phyloP scores from a whole-genome alignment of 1,140 invertebrate species.

The Cataglyphis hispanica region DNA sequence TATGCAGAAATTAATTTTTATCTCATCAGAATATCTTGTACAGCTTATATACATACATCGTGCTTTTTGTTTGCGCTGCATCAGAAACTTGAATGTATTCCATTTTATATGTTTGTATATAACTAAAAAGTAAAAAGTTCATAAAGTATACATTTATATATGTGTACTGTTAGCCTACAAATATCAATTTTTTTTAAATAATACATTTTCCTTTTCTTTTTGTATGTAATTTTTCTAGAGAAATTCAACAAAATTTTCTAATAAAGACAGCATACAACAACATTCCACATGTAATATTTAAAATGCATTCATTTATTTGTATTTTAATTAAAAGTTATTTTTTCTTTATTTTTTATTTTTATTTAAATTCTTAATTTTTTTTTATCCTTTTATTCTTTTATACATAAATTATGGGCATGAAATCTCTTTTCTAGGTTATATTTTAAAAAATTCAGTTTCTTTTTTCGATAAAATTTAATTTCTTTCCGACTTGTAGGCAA shows the following conservation, averaged over 20 bases:
- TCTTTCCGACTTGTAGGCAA: no score
- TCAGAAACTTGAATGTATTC: constrained; percentile 31
- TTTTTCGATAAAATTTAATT: not conserved
- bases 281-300: no score
- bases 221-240: no score
- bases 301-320: no score
- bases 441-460: not conserved
- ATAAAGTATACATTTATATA: not conserved
- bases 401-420: no score
- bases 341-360: no score
- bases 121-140: not conserved
- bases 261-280: no score
- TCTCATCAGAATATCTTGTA: not conserved
- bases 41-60: constrained; percentile 36
- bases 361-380: no score
- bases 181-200: not conserved
- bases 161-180: not conserved
- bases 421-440: not conserved
- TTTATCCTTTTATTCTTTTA: no score
- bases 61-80: not conserved
- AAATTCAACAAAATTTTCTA: no score
- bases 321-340: no score
- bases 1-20: not conserved
- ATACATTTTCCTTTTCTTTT: no score
- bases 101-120: constrained; percentile 23